Percentiles rank a stretch among this genome's conserved stretches.
These are phyloP conservation scores for Bryconaethiops microstoma DNA, from an alignment of 2,797 vertebrate genomes.

Conservation along the genomic window DNA sequence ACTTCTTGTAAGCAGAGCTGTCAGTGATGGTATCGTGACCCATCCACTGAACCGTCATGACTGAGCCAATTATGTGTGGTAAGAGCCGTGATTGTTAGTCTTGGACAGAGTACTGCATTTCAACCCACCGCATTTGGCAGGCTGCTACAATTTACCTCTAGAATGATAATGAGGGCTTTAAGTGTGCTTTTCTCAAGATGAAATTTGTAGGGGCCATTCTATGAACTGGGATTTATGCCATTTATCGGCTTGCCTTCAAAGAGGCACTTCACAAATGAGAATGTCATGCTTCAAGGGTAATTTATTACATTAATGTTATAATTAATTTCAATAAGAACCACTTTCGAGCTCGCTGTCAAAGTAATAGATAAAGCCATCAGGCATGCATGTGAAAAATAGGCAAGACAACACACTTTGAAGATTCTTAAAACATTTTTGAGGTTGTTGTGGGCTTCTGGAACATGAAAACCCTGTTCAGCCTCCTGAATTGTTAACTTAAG, in stretches of 20 bases:
- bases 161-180: not conserved
- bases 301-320: slow-evolving; percentile 21
- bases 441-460: not conserved
- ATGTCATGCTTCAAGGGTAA: slow-evolving; percentile 7
- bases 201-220: slow-evolving; percentile 22
- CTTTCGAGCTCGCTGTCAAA: not conserved
- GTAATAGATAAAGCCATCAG: not conserved
- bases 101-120: slow-evolving; percentile 9
- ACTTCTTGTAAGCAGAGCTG: not conserved
- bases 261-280: not conserved
- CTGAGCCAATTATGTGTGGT: slow-evolving; percentile 3
- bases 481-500: not conserved
- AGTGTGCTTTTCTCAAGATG: not conserved
- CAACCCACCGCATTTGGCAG: not conserved
- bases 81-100: slow-evolving; percentile 11
- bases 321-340: slow-evolving; percentile 14
- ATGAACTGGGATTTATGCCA: slow-evolving; percentile 10
- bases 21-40: slow-evolving; percentile 1
- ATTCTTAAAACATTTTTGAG: slow-evolving; percentile 3
- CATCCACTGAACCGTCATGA: not conserved
- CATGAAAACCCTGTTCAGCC: not conserved
- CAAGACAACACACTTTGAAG: not conserved
- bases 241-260: slow-evolving; percentile 15
- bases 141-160: not conserved
- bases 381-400: not conserved